Conservation (phyloP, 2,113 vertebrate genomes). For the Zeus faber region DNA sequence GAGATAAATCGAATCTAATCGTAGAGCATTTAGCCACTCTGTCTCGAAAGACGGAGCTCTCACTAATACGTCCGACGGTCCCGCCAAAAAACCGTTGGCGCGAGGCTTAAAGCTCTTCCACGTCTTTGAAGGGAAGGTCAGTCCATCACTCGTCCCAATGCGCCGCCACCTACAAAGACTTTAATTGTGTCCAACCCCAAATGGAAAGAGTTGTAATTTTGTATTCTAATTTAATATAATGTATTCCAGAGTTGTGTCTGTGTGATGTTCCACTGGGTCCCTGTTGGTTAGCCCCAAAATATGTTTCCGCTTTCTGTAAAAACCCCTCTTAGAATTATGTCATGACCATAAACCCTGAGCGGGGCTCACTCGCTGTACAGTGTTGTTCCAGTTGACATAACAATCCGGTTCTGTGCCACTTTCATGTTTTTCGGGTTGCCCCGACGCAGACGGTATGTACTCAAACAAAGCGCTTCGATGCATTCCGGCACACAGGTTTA, state of each 20-base stretch:
- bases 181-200: slow-evolving; percentile 21
- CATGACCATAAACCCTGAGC: slow-evolving; percentile 48
- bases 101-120: too few species aligned
- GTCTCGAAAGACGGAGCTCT: too few species aligned
- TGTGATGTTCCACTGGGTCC: slow-evolving; percentile 36
- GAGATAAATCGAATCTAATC: too few species aligned
- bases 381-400: slow-evolving; percentile 57
- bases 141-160: slow-evolving; percentile 13
- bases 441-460: slow-evolving; percentile 4
- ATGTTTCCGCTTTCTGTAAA: slow-evolving; percentile 37
- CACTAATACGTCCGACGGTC: too few species aligned
- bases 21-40: too few species aligned
- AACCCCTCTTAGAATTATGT: slow-evolving; percentile 47
- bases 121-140: too few species aligned
- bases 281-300: slow-evolving; percentile 22
- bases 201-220: slow-evolving; percentile 26
- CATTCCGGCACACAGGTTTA: slow-evolving; percentile 8
- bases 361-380: slow-evolving; percentile 36
- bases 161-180: slow-evolving; percentile 14
- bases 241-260: slow-evolving; percentile 50
- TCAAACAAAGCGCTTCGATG: slow-evolving; percentile 19
- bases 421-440: not conserved
- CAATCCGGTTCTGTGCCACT: slow-evolving; percentile 35
- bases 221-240: slow-evolving; percentile 33
- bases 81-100: too few species aligned